Evolutionary conservation across 2,113 vertebrate genomes (phyloP).

Genomic region (Barnardius zonarius): DNA sequence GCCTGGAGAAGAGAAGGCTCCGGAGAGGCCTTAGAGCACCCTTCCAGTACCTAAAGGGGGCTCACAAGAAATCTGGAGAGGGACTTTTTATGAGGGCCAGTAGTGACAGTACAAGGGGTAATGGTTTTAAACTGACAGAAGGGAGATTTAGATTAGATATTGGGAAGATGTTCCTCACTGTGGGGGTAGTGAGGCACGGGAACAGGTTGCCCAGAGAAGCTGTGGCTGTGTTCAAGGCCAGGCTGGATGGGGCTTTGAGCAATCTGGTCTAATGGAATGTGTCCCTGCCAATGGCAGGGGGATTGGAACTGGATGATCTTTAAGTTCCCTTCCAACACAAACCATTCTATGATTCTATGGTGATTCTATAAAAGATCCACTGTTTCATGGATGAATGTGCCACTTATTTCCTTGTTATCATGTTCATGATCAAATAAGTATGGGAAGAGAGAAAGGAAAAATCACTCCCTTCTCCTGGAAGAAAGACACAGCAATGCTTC

Average conservation of each 20-base stretch:
- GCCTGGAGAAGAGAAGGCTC: neutral
- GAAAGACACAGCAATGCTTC: neutral
- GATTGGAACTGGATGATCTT: neutral
- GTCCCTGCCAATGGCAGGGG: neutral
- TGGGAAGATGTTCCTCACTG: neutral
- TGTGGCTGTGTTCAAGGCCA: neutral
- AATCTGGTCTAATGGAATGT: neutral
- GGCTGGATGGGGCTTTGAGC: neutral
- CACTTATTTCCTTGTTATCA: neutral
- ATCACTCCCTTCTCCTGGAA: neutral
- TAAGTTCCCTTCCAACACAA: neutral
- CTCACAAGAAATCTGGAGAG: neutral
- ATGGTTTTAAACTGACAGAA: neutral
- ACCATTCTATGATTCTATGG: neutral
- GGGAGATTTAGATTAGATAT: neutral
- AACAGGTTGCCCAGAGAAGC: neutral
- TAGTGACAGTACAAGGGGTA: neutral
- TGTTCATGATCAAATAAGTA: neutral
- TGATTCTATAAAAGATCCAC: neutral
- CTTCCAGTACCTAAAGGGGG: neutral
- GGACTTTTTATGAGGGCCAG: neutral
- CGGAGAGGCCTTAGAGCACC: no score
- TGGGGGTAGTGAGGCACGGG: neutral
- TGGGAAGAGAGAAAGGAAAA: neutral
- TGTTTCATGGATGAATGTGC: accelerated